Base-by-base conservation (phyloP, 2,113 vertebrate species). In the Pygoscelis antarcticus region DNA sequence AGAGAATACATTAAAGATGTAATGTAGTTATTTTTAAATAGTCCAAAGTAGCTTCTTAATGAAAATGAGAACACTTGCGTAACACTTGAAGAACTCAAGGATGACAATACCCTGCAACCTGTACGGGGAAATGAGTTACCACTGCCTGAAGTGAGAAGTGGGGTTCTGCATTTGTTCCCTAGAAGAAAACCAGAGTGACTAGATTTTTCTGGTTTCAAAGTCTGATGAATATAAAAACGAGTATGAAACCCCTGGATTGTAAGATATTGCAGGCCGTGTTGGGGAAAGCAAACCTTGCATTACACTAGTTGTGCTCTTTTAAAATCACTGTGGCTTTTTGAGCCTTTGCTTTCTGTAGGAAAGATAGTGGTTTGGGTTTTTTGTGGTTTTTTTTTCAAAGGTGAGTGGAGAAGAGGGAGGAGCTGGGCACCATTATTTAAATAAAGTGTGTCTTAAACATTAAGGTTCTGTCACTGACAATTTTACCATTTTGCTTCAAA, bases 21-120 rank as follows among this genome's bases (percentile, higher is more conserved):
- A 89, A 80, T 2, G 4, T 20, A 72, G 80, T 69, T 93, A 91
- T 85, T 93, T 96, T 89, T 87, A 95, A 95, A 32, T 76, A 91
- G 62, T 85, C 75, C 70, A 65, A 77, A 94, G 70, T 85, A 93
- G 69, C 71, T 95, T 49, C 36, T 83, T 85, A 69, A 93, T 93
- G 52, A 91, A 90, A 74, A 62, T 23, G 58, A 82, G 87, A 68
- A 84, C 49, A 80, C 87, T 89, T 91, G 93, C 81, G 60, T 91
- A 91, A 69, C 34, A n/a, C 61, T 76, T 49, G 38, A 77, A 84
- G 77, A 93, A 12, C 49, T 83, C 11, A 12, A 36, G 66, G 62
- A 72, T 94, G 75, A 79, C 71, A 85, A 6, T 87, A 64, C 57
- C 25, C 12, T 91, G 64, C 36, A 65, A 2, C 40, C 36, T 81